These are phyloP conservation scores for Drosophila quinaria DNA, from an alignment of 2,888 invertebrate species.

Conservation along the genomic window DNA sequence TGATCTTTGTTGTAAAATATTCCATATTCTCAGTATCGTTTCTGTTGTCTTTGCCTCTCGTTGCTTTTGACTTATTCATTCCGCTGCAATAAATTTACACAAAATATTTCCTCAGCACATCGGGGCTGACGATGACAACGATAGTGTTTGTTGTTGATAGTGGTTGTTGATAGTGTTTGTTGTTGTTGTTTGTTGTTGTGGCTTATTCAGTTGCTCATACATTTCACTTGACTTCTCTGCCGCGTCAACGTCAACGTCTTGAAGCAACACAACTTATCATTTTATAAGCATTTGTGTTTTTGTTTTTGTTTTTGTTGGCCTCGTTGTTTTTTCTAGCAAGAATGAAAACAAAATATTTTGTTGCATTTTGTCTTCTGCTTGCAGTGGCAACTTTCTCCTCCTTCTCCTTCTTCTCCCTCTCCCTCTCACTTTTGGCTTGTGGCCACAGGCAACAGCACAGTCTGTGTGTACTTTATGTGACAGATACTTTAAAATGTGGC, in stretches of 20 bases:
- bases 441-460: constrained; percentile 40
- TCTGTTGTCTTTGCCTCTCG: not conserved
- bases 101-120: constrained; percentile 72
- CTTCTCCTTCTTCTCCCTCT: not conserved
- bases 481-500: constrained; percentile 77
- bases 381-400: not conserved
- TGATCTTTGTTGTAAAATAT: not conserved
- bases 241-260: constrained; percentile 49
- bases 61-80: not conserved
- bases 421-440: not conserved
- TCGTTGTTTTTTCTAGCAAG: constrained; percentile 43
- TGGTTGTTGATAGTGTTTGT: constrained; percentile 5
- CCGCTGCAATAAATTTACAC: constrained; percentile 64
- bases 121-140: constrained; percentile 62
- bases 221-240: constrained; percentile 76
- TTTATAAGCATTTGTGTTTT: constrained; percentile 70
- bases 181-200: constrained; percentile 25
- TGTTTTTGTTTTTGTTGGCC: constrained; percentile 19
- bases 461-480: constrained; percentile 69
- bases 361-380: constrained; percentile 67
- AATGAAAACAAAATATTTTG: constrained; percentile 73
- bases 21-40: constrained; percentile 1
- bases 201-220: constrained; percentile 42
- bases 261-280: constrained; percentile 67
- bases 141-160: constrained; percentile 49